A percentile compares a stretch with the other conserved stretches of the same genome.
Conservation (phyloP, 2,113 vertebrate species). For the Sprattus sprattus region DNA sequence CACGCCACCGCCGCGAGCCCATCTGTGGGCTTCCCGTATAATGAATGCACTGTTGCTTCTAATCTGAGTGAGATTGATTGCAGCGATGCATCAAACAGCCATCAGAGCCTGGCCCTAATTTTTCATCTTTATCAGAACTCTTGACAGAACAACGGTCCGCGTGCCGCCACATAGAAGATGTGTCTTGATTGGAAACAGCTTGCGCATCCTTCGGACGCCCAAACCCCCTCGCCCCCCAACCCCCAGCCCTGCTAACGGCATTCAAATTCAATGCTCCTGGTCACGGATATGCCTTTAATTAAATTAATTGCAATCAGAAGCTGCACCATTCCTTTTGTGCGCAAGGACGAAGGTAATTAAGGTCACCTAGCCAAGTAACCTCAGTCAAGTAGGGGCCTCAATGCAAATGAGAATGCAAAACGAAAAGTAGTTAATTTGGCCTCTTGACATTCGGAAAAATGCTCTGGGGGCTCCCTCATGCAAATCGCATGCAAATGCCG, state of each 20-base stretch:
- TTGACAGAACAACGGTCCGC: conserved; percentile 64
- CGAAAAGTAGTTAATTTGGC: conserved; percentile 78
- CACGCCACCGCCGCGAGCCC: not conserved
- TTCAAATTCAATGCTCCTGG: conserved; percentile 64
- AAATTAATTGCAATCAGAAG: conserved; percentile 67
- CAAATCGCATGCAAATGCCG: conserved; percentile 77
- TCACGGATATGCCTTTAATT: conserved; percentile 68
- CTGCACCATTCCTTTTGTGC: conserved; percentile 29
- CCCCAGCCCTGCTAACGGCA: conserved; percentile 61
- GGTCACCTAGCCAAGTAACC: conserved; percentile 71
- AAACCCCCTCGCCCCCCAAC: not conserved
- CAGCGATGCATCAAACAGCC: conserved; percentile 59
- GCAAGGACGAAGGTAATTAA: conserved; percentile 62
- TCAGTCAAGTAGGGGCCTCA: conserved; percentile 62
- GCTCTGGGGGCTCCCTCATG: conserved; percentile 63
- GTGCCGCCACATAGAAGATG: conserved; percentile 49
- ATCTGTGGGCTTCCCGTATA: conserved; percentile 56
- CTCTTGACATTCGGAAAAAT: conserved; percentile 75
- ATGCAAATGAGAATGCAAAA: conserved; percentile 78
- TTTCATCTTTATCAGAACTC: conserved; percentile 74
- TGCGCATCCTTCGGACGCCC: conserved; percentile 53
- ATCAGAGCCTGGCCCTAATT: conserved; percentile 61
- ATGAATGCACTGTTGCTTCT: conserved; percentile 65
- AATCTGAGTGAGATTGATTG: conserved; percentile 76
- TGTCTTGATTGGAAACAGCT: conserved; percentile 74